Base-by-base conservation (phyloP, 1,140 invertebrate species). In the Hylyphantes graminicola region DNA sequence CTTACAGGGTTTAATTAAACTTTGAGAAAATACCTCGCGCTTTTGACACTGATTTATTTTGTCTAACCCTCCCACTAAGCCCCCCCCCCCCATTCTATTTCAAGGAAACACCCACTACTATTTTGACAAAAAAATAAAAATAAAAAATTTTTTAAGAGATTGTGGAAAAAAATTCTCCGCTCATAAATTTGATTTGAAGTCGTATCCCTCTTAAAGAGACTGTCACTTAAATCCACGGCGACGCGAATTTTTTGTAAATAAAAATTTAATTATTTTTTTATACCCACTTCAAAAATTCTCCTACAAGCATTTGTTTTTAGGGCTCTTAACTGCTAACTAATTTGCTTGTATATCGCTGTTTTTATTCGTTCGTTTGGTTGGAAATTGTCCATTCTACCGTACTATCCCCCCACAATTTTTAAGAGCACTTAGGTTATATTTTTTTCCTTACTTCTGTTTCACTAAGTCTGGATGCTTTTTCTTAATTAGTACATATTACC, bases 401-500 rank as follows among this genome's bases (percentile, higher is more conserved):
- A 48, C 17, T 75, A 17, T 51, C 70, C 35, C 19, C 19, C 35
- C 54, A 35, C 35, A 35, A 12, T 74, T 74, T 74, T 57, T 57
- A 74, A 74, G 54, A 74, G 13, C 12, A 21, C 54, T 35, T 74
- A 35, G 19, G 19, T 35, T 55, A 67, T 53, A 57, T 53, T 80
- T 55, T 70, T 70, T 8, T 64, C 57, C 48, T 65, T 74, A 21
- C 75, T 74, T 74, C 35, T 63, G 50, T 61, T 73, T 61, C 13
- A 21, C 50, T 67, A 81, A 59, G 17, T 70, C 19, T 68, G 19
- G 65, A 70, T 80, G 65, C 54, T 53, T 76, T 83, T 74, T 72
- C 12, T 83, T 83, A 83, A 83, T 83, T 83, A 83, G 80, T 83
- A 83, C 70, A 83, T 83, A 74, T 75, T 83, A 83, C 80, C 50